Percentiles rank a stretch among this genome's conserved stretches.
Evolutionary conservation across 2,888 invertebrate genomes (phyloP).

Genomic region (Melanostoma scalare): DNA sequence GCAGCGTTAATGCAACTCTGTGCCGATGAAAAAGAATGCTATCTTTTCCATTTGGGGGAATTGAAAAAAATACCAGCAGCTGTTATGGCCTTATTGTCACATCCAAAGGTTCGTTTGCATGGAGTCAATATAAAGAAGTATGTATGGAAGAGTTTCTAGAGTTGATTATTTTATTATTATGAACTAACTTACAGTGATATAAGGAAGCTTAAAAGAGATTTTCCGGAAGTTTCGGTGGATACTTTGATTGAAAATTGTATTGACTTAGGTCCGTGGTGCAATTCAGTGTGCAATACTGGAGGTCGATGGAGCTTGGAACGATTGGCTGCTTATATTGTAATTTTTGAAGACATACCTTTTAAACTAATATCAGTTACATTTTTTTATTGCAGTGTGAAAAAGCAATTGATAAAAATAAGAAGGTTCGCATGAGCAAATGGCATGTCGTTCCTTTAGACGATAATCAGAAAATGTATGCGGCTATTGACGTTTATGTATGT

Average conservation of each 20-base stretch:
- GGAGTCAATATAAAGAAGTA: constrained; percentile 87
- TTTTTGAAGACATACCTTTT: constrained; percentile 10
- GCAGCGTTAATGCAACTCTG: constrained; percentile 86
- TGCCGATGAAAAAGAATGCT: constrained; percentile 83
- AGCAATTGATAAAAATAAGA: constrained; percentile 83
- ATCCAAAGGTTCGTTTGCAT: constrained; percentile 84
- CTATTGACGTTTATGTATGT: constrained; percentile 87
- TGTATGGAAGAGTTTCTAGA: constrained; percentile 54
- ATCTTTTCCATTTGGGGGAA: constrained; percentile 84
- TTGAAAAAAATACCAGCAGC: constrained; percentile 84
- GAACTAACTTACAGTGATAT: constrained; percentile 84
- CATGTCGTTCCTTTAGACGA: constrained; percentile 83
- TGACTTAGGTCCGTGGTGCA: constrained; percentile 85
- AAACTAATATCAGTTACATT: constrained; percentile 3
- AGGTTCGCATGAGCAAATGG: constrained; percentile 85
- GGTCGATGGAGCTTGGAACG: constrained; percentile 85
- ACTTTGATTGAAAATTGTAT: constrained; percentile 84
- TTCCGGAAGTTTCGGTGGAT: constrained; percentile 83
- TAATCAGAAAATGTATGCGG: constrained; percentile 85
- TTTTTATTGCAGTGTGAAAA: constrained; percentile 82
- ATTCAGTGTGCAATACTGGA: constrained; percentile 82
- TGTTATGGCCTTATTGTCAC: constrained; percentile 83
- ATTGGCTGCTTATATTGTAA: constrained; percentile 84
- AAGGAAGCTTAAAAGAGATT: constrained; percentile 85
- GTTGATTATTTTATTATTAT: constrained; percentile 28